A percentile compares a stretch with the other conserved stretches of the same genome.
These are phyloP conservation scores for Acheta domesticus DNA, from an alignment of 2,888 invertebrate species.

Conservation along the genomic window DNA sequence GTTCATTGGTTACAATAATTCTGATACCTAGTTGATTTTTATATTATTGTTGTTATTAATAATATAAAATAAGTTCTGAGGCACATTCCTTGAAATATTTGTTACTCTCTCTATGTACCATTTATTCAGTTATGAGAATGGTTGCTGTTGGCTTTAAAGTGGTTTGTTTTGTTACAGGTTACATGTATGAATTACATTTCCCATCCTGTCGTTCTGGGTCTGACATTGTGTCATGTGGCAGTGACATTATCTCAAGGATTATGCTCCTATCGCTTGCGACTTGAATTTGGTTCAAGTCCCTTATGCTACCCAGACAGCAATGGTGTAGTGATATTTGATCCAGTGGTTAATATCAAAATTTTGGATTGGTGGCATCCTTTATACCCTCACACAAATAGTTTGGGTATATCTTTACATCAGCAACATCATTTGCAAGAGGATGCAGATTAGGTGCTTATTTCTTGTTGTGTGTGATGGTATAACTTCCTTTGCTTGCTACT, in stretches of 20 bases:
- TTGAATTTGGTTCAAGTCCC: slow-evolving; percentile 54
- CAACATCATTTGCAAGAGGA: slow-evolving; percentile 19
- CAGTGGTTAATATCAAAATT: slow-evolving; percentile 54
- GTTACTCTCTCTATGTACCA: no score
- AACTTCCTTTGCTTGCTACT: background rate
- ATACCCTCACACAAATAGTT: slow-evolving; percentile 47
- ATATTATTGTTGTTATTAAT: no score
- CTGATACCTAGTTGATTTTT: no score
- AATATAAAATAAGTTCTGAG: no score
- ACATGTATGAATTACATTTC: slow-evolving; percentile 56
- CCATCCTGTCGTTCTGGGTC: slow-evolving; percentile 58
- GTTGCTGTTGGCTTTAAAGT: background rate
- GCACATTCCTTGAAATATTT: no score
- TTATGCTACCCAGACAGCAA: slow-evolving; percentile 43
- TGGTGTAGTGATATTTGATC: slow-evolving; percentile 50
- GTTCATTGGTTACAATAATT: no score
- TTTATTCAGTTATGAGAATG: no score
- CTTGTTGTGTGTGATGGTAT: background rate
- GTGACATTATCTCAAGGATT: slow-evolving; percentile 55
- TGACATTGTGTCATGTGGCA: slow-evolving; percentile 56
- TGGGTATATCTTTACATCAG: slow-evolving; percentile 23
- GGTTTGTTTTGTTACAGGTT: slow-evolving; percentile 46
- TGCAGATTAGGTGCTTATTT: slow-evolving; percentile 20
- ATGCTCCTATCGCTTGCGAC: slow-evolving; percentile 52
- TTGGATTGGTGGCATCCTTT: slow-evolving; percentile 67